Evolutionary conservation across 2,888 invertebrate genomes (phyloP).

Genomic region (Leptura quadrifasciata): DNA sequence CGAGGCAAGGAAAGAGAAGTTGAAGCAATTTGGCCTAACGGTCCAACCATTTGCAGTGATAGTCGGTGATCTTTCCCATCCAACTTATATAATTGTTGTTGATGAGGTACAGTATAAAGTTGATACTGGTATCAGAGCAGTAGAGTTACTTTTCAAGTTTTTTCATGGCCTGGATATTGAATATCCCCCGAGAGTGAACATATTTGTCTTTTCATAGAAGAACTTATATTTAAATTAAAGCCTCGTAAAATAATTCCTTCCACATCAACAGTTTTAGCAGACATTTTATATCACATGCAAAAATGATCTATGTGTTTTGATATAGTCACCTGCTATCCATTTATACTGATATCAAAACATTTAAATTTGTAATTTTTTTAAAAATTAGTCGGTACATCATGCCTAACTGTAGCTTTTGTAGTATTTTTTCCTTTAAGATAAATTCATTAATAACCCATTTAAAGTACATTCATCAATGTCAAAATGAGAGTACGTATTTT

Average conservation of each 20-base stretch:
- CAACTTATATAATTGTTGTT: not conserved
- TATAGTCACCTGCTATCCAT: not conserved
- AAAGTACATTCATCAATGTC: not conserved
- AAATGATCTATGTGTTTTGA: not conserved
- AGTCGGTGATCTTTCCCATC: not conserved
- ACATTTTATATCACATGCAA: not conserved
- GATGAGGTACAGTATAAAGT: not conserved
- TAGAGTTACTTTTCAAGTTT: constrained; percentile 35
- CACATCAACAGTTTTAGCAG: not conserved
- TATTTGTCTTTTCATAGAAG: constrained; percentile 15
- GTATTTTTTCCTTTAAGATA: not conserved
- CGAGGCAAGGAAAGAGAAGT: not conserved
- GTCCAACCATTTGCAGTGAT: not conserved
- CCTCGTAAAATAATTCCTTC: not conserved
- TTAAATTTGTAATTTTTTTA: not conserved
- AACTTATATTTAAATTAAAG: constrained; percentile 18
- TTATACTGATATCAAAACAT: not conserved
- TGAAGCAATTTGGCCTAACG: not conserved
- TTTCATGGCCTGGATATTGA: constrained; percentile 28
- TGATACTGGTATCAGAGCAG: not conserved
- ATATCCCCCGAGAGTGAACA: constrained; percentile 21
- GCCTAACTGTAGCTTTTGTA: not conserved
- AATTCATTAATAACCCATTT: not conserved
- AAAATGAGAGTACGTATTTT: not conserved
- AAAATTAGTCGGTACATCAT: not conserved